Percentiles rank a stretch among this genome's conserved stretches.
Conservation (phyloP, 2,888 invertebrate species). For the Drosophila kuntzei region DNA sequence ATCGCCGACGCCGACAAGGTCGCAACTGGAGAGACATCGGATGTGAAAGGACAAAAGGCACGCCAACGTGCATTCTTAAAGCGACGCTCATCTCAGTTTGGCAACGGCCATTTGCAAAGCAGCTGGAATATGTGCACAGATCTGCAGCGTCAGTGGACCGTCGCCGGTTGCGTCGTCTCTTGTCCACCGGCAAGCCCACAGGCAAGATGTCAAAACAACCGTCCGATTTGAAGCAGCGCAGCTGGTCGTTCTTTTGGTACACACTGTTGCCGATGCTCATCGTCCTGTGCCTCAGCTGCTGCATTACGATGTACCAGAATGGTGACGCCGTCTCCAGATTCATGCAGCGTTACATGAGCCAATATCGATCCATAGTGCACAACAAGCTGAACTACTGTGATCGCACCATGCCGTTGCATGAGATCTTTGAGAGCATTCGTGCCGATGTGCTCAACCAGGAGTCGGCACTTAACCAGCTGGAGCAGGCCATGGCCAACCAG, state of each 20-base stretch:
- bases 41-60: not conserved
- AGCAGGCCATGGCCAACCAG: slow-evolving; percentile 61
- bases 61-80: slow-evolving; percentile 14
- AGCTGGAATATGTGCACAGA: slow-evolving; percentile 28
- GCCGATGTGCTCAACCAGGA: slow-evolving; percentile 66
- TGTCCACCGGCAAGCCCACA: not conserved
- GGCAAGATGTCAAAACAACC: not conserved
- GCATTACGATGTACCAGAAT: slow-evolving; percentile 24
- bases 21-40: not conserved
- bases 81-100: slow-evolving; percentile 20
- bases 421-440: slow-evolving; percentile 58
- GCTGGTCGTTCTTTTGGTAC: slow-evolving; percentile 16
- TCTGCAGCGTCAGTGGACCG: slow-evolving; percentile 43
- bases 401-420: slow-evolving; percentile 40
- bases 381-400: slow-evolving; percentile 80
- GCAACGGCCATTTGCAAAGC: slow-evolving; percentile 5
- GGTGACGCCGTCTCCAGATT: slow-evolving; percentile 22
- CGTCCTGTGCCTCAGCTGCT: slow-evolving; percentile 12
- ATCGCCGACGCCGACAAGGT: slow-evolving; percentile 29
- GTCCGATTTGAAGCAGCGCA: not conserved
- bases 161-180: slow-evolving; percentile 47
- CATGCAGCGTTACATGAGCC: slow-evolving; percentile 57
- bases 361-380: slow-evolving; percentile 79
- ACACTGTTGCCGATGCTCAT: slow-evolving; percentile 8
- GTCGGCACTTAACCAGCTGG: slow-evolving; percentile 66